A percentile compares a stretch with the other conserved stretches of the same genome.
Conservation (phyloP, 2,113 vertebrate genomes). For the Elanus axillaris region DNA sequence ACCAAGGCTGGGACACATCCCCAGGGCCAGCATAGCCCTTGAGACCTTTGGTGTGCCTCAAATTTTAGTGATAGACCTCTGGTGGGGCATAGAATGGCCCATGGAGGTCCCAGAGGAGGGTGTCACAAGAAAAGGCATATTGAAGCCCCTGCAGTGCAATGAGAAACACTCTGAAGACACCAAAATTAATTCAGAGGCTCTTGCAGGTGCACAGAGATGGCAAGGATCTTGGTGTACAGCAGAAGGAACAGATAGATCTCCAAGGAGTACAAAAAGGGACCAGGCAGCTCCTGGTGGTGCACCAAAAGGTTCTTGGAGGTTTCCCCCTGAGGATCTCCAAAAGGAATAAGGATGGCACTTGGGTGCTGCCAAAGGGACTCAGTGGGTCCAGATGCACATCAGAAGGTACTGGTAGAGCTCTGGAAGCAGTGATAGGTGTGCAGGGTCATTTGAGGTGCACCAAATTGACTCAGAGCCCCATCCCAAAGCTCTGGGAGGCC, state of each 20-base stretch:
- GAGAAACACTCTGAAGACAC: background rate
- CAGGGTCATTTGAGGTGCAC: rapidly evolving
- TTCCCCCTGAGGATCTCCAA: background rate
- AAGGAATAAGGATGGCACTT: background rate
- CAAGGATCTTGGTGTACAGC: background rate
- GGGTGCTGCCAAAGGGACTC: background rate
- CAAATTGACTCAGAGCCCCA: background rate
- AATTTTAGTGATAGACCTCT: background rate
- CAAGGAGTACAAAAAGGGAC: background rate
- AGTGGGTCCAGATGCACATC: background rate
- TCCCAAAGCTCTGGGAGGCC: background rate
- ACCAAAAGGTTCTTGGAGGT: background rate
- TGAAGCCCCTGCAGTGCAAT: background rate
- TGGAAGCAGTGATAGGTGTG: background rate
- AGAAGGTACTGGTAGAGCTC: background rate
- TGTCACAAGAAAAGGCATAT: background rate
- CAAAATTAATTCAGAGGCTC: background rate
- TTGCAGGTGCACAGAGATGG: background rate
- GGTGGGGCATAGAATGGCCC: background rate
- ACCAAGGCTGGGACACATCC: background rate
- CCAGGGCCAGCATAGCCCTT: background rate
- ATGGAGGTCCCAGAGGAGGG: background rate
- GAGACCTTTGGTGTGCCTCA: background rate
- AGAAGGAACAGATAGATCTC: background rate
- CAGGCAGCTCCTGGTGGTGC: too few relatives aligned